These are phyloP conservation scores for Heterodera schachtii DNA, from an alignment of 1,140 invertebrate genomes.

Conservation along the genomic window DNA sequence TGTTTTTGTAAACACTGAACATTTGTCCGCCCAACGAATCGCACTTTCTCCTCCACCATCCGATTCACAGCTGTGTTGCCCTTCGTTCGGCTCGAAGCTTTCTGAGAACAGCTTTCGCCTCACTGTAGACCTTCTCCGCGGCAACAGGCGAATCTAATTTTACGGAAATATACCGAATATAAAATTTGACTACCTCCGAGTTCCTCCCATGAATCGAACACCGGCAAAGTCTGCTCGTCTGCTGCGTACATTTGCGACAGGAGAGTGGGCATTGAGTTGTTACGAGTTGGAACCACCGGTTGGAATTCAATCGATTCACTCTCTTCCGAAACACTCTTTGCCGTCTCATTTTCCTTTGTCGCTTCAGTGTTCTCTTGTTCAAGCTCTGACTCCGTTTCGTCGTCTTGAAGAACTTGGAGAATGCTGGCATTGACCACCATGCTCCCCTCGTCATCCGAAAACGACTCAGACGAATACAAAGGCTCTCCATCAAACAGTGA, in stretches of 20 bases:
- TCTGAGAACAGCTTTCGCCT: slow-evolving; percentile 9
- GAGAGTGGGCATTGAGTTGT: slow-evolving; percentile 26
- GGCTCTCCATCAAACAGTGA: slow-evolving; percentile 31
- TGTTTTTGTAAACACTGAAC: background rate
- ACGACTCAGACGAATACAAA: slow-evolving; percentile 1
- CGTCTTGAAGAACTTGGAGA: slow-evolving; percentile 11
- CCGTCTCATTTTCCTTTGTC: background rate
- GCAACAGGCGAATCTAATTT: background rate
- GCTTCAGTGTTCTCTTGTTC: slow-evolving; percentile 6
- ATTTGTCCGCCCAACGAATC: background rate
- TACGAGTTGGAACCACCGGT: slow-evolving; percentile 8
- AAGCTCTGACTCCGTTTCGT: background rate
- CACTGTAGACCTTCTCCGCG: slow-evolving; percentile 8
- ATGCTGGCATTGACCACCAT: slow-evolving; percentile 10
- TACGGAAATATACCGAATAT: background rate
- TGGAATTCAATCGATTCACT: slow-evolving; percentile 1
- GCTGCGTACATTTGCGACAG: slow-evolving; percentile 3
- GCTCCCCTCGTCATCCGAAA: slow-evolving; percentile 25
- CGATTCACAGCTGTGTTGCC: slow-evolving; percentile 10
- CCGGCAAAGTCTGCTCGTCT: slow-evolving; percentile 35
- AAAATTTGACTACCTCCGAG: slow-evolving; percentile 27
- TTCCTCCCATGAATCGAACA: slow-evolving; percentile 42
- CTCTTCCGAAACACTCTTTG: background rate
- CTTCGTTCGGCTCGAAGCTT: slow-evolving; percentile 8
- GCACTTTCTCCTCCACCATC: background rate